Conservation (phyloP, 2,888 invertebrate species). For the Xestia c-nigrum region DNA sequence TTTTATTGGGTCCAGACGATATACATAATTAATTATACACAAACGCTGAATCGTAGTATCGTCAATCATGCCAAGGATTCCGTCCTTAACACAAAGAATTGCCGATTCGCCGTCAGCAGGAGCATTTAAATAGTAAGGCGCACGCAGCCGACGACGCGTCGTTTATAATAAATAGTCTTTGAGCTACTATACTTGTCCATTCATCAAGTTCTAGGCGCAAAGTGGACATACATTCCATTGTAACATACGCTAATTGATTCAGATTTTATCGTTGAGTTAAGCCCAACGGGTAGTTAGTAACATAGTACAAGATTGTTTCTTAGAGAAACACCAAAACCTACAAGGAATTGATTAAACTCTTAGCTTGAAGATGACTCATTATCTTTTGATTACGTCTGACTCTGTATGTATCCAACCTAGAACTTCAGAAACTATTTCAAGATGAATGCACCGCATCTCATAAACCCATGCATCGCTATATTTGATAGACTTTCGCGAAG, state of each 20-base stretch:
- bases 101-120: neutral
- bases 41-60: conserved; percentile 9
- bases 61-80: conserved; percentile 15
- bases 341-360: too few species aligned
- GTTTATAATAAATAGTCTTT: neutral
- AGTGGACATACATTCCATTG: neutral
- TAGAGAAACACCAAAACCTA: too few species aligned
- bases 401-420: too few species aligned
- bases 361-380: too few species aligned
- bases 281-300: neutral
- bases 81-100: conserved; percentile 1
- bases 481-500: too few species aligned
- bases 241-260: neutral
- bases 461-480: too few species aligned
- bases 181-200: conserved; percentile 5
- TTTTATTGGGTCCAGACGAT: conserved; percentile 46
- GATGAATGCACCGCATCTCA: too few species aligned
- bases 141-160: neutral
- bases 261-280: neutral
- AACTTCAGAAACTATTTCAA: too few species aligned
- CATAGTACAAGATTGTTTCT: neutral
- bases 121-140: conserved; percentile 10
- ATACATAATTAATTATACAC: conserved; percentile 25
- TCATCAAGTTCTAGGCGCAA: neutral
- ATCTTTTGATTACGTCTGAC: too few species aligned